Conservation (phyloP, 2,888 invertebrate genomes). For the Polietes domitor region DNA sequence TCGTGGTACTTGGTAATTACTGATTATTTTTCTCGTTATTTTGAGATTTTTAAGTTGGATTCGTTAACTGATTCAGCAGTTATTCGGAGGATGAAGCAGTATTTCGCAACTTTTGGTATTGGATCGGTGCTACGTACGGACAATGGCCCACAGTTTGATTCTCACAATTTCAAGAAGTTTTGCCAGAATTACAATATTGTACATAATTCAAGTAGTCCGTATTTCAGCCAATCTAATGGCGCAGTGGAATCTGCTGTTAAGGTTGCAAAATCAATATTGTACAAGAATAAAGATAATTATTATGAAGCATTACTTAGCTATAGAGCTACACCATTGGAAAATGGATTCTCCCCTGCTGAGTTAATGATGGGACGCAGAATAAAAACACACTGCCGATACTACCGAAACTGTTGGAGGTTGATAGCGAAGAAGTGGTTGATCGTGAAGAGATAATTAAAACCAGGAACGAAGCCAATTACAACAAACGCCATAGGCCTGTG, state of each 20-base stretch:
- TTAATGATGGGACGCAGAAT: constrained; percentile 38
- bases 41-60: constrained; percentile 41
- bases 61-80: constrained; percentile 27
- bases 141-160: constrained; percentile 41
- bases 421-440: background rate
- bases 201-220: constrained; percentile 34
- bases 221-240: constrained; percentile 47
- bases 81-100: constrained; percentile 33
- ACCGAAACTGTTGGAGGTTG: background rate
- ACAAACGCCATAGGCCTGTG: constrained; percentile 30
- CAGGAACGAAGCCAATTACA: constrained; percentile 31
- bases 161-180: constrained; percentile 36
- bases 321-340: constrained; percentile 20
- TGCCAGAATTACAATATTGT: constrained; percentile 12
- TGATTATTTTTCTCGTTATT: constrained; percentile 45
- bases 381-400: constrained; percentile 33
- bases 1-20: constrained; percentile 45
- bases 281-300: constrained; percentile 22
- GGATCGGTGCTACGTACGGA: constrained; percentile 37
- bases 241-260: constrained; percentile 27
- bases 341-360: too few species aligned
- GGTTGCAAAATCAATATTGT: constrained; percentile 31
- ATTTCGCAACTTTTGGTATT: constrained; percentile 45
- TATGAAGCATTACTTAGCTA: too few species aligned
- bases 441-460: background rate